Evolutionary conservation across 2,797 vertebrate genomes (phyloP), one percentile per base, ranked within the genome.

Genomic region (Melanogrammus aeglefinus): DNA sequence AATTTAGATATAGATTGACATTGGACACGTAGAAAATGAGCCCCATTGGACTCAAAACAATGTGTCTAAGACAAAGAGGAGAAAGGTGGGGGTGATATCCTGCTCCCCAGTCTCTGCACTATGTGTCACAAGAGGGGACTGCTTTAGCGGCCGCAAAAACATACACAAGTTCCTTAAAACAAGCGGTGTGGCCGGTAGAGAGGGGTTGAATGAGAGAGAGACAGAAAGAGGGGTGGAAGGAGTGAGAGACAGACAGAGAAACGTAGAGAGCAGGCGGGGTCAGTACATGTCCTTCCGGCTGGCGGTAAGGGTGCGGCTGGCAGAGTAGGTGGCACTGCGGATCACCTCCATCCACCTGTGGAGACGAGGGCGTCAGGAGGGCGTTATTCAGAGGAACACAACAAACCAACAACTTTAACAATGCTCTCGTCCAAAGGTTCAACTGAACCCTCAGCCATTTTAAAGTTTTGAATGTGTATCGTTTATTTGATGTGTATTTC

Each of bases 321-420:
- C 88, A 0, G 96, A 96, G 90, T 94, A 96, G 87, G 97, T 99
- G 81, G 97, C 97, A 71, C 97, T 99, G 84, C 96, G 95, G 90
- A 99, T 99, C 83, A 99, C 98, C 89, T 97, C 96, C 97, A 99
- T 99, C 98, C 98, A 99, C 90, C 98, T 99, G 84, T 0, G 0
- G 44, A 70, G 0, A n/a, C 71, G 4, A 12, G 4, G 3, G 69
- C 41, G 5, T 36, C 35, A 71, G 31, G 10, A 70, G 21, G 21
- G 2, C n/a, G 3, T 63, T 1, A 24, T 18, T 71, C 10, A 71
- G 16, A 31, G 1, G 16, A 71, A 33, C 1, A 71, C 10, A 27
- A 27, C 9, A 29, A 69, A 66, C 16, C 14, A 63, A 14, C 13
- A 16, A n/a, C 13, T 66, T n/a, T 41, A 44, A 44, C 12, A 57